Evolutionary conservation across 1,140 invertebrate genomes (phyloP).

Genomic region (Drosophila santomea): DNA sequence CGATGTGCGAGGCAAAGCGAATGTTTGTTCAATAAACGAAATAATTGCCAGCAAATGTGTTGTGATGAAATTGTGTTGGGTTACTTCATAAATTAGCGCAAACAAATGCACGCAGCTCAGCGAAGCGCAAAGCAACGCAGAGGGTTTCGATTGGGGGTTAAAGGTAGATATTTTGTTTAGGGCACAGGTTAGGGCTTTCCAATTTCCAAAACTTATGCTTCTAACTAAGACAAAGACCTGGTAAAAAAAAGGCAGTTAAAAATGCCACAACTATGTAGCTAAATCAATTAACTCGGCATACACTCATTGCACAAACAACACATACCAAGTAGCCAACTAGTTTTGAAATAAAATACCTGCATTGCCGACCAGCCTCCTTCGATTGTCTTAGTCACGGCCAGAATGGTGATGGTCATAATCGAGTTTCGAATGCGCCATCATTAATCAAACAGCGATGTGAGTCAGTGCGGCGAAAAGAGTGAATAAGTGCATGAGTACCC

Average conservation of each 20-base stretch:
- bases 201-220: too few species aligned
- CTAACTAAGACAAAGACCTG: too few species aligned
- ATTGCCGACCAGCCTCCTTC: conserved; percentile 26
- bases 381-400: conserved; percentile 41
- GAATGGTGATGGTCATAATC: conserved; percentile 59
- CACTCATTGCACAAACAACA: conserved; percentile 23
- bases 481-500: conserved; percentile 36
- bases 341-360: conserved; percentile 32
- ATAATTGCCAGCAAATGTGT: conserved; percentile 81
- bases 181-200: not conserved
- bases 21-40: conserved; percentile 83
- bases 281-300: conserved; percentile 6
- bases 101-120: conserved; percentile 47
- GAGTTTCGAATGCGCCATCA: conserved; percentile 69
- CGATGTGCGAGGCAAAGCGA: conserved; percentile 63
- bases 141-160: conserved; percentile 1
- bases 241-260: not conserved
- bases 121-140: conserved; percentile 1
- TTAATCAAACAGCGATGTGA: conserved; percentile 61
- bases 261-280: not conserved
- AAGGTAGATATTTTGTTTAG: not conserved
- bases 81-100: conserved; percentile 82
- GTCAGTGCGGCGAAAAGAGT: conserved; percentile 12
- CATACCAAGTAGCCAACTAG: conserved; percentile 13
- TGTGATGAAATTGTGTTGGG: conserved; percentile 83